phyloP scores from a whole-genome alignment of 2,888 invertebrate species.

The Drosophila anomalipes region DNA sequence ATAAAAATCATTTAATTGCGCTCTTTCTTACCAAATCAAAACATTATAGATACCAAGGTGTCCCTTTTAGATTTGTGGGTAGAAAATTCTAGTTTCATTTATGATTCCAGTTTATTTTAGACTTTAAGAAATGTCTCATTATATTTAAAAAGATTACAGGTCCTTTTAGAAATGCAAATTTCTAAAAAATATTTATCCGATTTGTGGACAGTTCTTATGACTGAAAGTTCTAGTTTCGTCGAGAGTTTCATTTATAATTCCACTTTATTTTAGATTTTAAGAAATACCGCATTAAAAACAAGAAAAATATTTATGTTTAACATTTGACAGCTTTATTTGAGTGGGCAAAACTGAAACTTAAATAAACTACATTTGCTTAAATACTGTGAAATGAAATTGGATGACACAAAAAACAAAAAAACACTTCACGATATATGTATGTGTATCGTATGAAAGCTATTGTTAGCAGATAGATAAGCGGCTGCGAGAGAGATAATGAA shows the following conservation, averaged over 20 bases:
- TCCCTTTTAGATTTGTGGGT: background rate
- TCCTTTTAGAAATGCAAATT: background rate
- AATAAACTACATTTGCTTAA: slow-evolving; percentile 30
- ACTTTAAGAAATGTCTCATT: background rate
- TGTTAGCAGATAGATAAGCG: slow-evolving; percentile 33
- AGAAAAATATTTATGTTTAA: background rate
- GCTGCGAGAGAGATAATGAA: slow-evolving; percentile 15
- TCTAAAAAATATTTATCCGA: background rate
- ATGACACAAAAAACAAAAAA: background rate
- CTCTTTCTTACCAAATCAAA: background rate
- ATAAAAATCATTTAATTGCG: slow-evolving; percentile 11
- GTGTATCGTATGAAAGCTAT: slow-evolving; percentile 10
- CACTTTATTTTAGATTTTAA: background rate
- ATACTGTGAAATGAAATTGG: slow-evolving; percentile 24
- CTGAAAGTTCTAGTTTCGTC: background rate
- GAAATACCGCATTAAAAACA: background rate
- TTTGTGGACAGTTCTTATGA: background rate
- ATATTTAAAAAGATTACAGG: background rate
- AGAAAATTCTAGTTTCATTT: background rate
- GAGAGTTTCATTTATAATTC: background rate
- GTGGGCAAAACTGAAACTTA: slow-evolving; percentile 37
- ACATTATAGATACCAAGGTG: background rate
- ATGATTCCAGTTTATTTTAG: background rate
- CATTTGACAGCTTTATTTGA: slow-evolving; percentile 35
- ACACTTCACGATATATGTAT: background rate